Conservation (phyloP, 2,113 vertebrate genomes). For the Pogonocichla stellata region DNA sequence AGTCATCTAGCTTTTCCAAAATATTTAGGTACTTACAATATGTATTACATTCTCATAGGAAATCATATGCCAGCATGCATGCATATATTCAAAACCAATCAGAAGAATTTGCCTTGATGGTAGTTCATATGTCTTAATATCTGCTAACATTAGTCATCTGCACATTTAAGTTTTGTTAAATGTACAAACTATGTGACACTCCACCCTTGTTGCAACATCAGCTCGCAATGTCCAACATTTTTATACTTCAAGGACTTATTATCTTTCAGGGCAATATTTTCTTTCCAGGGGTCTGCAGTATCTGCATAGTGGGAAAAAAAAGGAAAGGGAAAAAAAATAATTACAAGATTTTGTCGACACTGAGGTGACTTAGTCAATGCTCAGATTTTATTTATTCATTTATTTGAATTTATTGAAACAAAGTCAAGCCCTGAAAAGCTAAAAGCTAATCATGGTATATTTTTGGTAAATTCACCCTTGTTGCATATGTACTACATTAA, state of each 20-base stretch:
- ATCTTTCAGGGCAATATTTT: not conserved
- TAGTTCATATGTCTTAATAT: not conserved
- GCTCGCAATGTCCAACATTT: not conserved
- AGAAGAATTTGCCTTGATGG: not conserved
- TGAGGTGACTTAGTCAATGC: not conserved
- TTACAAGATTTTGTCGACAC: not conserved
- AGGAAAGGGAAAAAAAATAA: not conserved
- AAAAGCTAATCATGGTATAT: not conserved
- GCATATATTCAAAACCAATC: not conserved
- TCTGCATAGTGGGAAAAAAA: not conserved
- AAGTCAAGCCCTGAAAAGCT: not conserved
- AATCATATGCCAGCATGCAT: rapidly evolving
- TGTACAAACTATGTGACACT: slow-evolving; percentile 4
- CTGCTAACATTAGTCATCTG: not conserved
- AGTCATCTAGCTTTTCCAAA: not conserved
- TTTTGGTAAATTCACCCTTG: not conserved
- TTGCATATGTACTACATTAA: not conserved
- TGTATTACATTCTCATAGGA: not conserved
- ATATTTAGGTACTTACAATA: not conserved
- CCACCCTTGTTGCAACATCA: slow-evolving; percentile 33
- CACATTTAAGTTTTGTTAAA: slow-evolving; percentile 23
- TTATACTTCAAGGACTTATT: not conserved
- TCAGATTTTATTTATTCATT: not conserved
- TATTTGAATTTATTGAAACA: not conserved
- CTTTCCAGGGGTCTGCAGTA: not conserved